Evolutionary conservation across 2,888 invertebrate genomes (phyloP).

Genomic region (Epinotia nisella): DNA sequence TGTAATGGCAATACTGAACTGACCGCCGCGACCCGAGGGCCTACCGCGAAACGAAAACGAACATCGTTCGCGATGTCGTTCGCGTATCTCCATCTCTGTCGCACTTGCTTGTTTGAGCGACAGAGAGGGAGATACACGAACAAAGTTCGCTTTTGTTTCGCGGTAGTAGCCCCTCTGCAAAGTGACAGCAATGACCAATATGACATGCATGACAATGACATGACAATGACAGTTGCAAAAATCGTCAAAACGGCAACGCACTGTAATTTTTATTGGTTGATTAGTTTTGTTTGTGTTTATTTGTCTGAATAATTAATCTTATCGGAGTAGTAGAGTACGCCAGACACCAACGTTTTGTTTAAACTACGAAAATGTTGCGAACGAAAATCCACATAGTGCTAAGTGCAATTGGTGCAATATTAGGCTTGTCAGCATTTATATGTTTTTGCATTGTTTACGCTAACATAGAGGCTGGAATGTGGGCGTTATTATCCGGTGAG

Average conservation of each 20-base stretch:
- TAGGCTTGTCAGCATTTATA: slow-evolving; percentile 77
- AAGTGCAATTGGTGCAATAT: slow-evolving; percentile 68
- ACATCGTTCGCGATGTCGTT: too few relatives aligned
- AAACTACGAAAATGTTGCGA: slow-evolving; percentile 60
- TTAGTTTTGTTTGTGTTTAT: slow-evolving; percentile 16
- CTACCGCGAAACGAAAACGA: too few relatives aligned
- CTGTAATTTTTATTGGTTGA: slow-evolving; percentile 6
- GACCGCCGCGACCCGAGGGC: too few relatives aligned
- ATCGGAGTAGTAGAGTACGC: slow-evolving; percentile 7
- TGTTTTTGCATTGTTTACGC: slow-evolving; percentile 79
- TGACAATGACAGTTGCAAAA: slow-evolving; percentile 17
- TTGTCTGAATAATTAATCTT: slow-evolving; percentile 18
- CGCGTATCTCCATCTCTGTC: too few relatives aligned
- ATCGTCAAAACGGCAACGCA: slow-evolving; percentile 1
- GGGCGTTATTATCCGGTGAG: slow-evolving; percentile 79
- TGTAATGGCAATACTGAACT: neutral
- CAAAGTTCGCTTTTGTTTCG: too few relatives aligned
- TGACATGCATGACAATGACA: too few relatives aligned
- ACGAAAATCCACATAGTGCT: slow-evolving; percentile 74
- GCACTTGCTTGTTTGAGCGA: too few relatives aligned
- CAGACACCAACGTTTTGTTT: neutral
- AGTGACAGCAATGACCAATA: too few relatives aligned
- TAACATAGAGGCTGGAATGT: slow-evolving; percentile 79
- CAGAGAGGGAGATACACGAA: too few relatives aligned
- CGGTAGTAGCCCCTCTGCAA: too few relatives aligned